These are phyloP conservation scores for Alethe diademata DNA, from an alignment of 2,113 vertebrate genomes.

Conservation along the genomic window DNA sequence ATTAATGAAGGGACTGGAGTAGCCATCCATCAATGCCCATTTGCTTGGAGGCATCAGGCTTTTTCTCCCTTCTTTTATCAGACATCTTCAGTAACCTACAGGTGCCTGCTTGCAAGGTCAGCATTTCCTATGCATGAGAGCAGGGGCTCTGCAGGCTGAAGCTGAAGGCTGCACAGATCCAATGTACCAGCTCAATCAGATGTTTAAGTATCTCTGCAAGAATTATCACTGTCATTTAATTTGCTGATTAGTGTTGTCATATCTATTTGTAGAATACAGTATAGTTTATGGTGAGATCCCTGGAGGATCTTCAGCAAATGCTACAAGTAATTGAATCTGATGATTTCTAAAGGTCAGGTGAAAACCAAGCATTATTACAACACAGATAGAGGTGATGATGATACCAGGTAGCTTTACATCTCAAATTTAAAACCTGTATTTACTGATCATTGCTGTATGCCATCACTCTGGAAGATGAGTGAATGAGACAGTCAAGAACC, in stretches of 20 bases:
- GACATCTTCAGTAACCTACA: background rate
- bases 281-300: constrained; percentile 27
- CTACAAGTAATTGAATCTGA: constrained; percentile 47
- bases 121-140: background rate
- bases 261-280: constrained; percentile 52
- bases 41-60: background rate
- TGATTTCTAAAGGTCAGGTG: constrained; percentile 57
- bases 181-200: background rate
- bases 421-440: background rate
- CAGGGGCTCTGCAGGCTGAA: background rate
- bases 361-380: background rate
- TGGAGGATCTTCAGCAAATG: constrained; percentile 43
- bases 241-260: constrained; percentile 57
- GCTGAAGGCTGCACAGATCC: background rate
- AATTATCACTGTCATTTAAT: constrained; percentile 42
- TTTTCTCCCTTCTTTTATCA: background rate
- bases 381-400: background rate
- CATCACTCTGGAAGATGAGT: background rate
- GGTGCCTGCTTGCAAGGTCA: constrained; percentile 27
- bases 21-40: background rate
- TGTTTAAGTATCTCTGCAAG: constrained; percentile 39
- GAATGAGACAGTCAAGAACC: background rate
- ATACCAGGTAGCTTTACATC: background rate
- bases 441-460: background rate
- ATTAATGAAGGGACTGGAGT: background rate